These are phyloP conservation scores for Anolis sagrei DNA, from an alignment of 2,113 vertebrate genomes.

Conservation along the genomic window DNA sequence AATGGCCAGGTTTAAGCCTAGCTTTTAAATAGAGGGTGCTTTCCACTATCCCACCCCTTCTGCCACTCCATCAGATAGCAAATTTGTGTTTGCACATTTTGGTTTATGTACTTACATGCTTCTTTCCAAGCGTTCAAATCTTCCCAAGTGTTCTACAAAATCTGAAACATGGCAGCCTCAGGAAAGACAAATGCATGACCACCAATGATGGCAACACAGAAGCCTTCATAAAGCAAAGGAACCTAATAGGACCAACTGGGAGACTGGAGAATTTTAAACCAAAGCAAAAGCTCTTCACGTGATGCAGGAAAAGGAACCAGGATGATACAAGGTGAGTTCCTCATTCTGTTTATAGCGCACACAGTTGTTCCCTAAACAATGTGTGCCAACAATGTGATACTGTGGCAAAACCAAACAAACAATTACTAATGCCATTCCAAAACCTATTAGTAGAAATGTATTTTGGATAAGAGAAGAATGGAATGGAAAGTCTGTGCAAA, in stretches of 20 bases:
- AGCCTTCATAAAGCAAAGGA: not conserved
- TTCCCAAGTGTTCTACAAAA: not conserved
- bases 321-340: not conserved
- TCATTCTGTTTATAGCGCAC: no score
- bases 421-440: no score
- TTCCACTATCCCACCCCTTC: no score
- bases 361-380: no score
- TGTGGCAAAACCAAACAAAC: no score
- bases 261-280: not conserved
- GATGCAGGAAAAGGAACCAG: not conserved
- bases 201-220: not conserved
- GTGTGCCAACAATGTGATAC: no score
- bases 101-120: not conserved
- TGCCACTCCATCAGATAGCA: not conserved
- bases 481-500: no score
- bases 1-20: no score
- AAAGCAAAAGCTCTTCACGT: not conserved
- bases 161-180: not conserved
- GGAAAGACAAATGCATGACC: not conserved
- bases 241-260: not conserved
- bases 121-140: not conserved
- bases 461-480: no score
- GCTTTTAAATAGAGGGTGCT: no score
- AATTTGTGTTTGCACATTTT: not conserved
- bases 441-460: no score